Conservation (phyloP, 2,113 vertebrate species). For the Amphiprion percula region DNA sequence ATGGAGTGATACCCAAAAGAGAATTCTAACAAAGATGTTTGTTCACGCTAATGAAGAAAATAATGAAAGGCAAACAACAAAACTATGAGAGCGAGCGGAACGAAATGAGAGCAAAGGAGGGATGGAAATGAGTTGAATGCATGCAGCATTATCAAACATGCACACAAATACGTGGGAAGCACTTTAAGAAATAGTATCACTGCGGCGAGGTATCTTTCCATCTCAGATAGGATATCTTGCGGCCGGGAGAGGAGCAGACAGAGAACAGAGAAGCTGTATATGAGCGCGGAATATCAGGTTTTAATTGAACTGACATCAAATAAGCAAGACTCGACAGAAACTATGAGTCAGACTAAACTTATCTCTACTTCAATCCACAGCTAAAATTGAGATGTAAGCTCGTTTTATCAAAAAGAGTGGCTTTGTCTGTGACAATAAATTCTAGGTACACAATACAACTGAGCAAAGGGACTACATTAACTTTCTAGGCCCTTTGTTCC, state of each 20-base stretch:
- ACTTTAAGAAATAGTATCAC: slow-evolving; percentile 50
- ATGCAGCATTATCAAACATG: slow-evolving; percentile 61
- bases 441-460: background rate
- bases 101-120: slow-evolving; percentile 55
- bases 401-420: background rate
- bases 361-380: slow-evolving; percentile 1
- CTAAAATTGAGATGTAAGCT: slow-evolving; percentile 19
- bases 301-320: slow-evolving; percentile 63
- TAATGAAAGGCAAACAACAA: slow-evolving; percentile 86
- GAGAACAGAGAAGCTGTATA: slow-evolving; percentile 21
- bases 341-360: slow-evolving; percentile 17
- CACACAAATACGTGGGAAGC: slow-evolving; percentile 44
- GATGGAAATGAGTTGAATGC: slow-evolving; percentile 55
- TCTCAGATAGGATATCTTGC: slow-evolving; percentile 45
- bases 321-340: slow-evolving; percentile 34
- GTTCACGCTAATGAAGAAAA: slow-evolving; percentile 83
- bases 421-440: background rate
- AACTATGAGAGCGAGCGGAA: slow-evolving; percentile 67
- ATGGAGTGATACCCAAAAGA: slow-evolving; percentile 78
- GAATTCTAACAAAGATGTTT: slow-evolving; percentile 83
- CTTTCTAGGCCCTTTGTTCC: background rate
- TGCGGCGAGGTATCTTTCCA: slow-evolving; percentile 41
- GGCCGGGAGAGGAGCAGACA: slow-evolving; percentile 30
- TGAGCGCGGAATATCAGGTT: slow-evolving; percentile 31
- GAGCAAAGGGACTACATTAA: background rate